Conservation (phyloP, 1,140 invertebrate species). For the Macrostomum lignano region DNA sequence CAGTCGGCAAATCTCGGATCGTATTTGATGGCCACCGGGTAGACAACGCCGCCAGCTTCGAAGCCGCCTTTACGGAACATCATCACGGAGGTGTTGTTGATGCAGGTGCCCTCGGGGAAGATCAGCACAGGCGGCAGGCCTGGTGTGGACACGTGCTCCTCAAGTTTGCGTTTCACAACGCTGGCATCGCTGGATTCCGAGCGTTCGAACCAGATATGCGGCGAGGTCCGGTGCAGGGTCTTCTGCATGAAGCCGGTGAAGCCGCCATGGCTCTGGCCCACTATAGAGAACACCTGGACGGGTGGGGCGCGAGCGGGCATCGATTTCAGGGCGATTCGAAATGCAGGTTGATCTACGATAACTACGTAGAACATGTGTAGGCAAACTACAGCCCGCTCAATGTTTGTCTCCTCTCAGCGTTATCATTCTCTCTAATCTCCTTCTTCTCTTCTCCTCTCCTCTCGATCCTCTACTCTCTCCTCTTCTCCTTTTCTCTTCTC, state of each 20-base stretch:
- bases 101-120: conserved; percentile 93
- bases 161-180: conserved; percentile 48
- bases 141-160: conserved; percentile 5
- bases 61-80: conserved; percentile 99
- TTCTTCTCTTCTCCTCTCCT: no score
- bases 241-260: conserved; percentile 72
- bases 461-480: no score
- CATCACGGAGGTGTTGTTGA: conserved; percentile 98
- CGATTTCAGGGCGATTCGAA: no score
- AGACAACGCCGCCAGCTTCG: conserved; percentile 73
- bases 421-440: no score
- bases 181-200: conserved; percentile 74
- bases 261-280: conserved; percentile 74
- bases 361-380: no score
- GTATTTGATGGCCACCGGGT: conserved; percentile 80
- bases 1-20: conserved; percentile 92
- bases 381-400: no score
- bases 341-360: no score
- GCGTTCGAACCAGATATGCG: conserved; percentile 95
- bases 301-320: no score
- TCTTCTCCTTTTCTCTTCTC: no score
- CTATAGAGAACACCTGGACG: no score
- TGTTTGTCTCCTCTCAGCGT: no score
- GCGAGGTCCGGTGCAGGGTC: conserved; percentile 60
- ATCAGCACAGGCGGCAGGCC: conserved; percentile 60